Percentiles rank a stretch among this genome's conserved stretches.
These are phyloP conservation scores for Acanthiza pusilla DNA, from an alignment of 2,797 vertebrate genomes.

Conservation along the genomic window DNA sequence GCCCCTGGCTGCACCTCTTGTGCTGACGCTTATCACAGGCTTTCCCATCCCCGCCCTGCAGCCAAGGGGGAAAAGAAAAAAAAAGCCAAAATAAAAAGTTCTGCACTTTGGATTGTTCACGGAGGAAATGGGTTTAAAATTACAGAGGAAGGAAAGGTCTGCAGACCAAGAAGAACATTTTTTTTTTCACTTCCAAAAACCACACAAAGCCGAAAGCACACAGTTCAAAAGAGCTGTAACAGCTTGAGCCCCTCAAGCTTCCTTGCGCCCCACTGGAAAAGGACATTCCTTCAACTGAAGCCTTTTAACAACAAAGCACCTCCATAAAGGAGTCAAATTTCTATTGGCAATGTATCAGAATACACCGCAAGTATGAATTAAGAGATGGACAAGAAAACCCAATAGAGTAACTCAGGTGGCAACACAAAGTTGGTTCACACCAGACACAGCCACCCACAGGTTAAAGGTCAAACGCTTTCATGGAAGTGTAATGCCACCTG, in stretches of 20 bases:
- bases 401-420: background rate
- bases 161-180: background rate
- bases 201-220: background rate
- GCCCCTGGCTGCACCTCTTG: background rate
- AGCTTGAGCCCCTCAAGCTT: background rate
- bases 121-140: slow-evolving; percentile 40
- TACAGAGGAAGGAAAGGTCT: slow-evolving; percentile 48
- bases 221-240: background rate
- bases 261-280: background rate
- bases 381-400: background rate
- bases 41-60: fast-evolving
- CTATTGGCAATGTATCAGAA: background rate
- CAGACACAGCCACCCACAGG: background rate
- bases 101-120: background rate
- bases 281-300: background rate
- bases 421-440: background rate
- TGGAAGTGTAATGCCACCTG: background rate
- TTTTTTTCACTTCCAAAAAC: background rate
- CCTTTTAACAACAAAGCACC: background rate
- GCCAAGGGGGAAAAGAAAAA: background rate
- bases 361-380: background rate
- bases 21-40: background rate
- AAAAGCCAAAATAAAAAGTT: background rate
- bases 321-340: background rate
- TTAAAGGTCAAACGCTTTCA: background rate